Conservation (phyloP, 1,140 invertebrate genomes). For the Bicyclus anynana region DNA sequence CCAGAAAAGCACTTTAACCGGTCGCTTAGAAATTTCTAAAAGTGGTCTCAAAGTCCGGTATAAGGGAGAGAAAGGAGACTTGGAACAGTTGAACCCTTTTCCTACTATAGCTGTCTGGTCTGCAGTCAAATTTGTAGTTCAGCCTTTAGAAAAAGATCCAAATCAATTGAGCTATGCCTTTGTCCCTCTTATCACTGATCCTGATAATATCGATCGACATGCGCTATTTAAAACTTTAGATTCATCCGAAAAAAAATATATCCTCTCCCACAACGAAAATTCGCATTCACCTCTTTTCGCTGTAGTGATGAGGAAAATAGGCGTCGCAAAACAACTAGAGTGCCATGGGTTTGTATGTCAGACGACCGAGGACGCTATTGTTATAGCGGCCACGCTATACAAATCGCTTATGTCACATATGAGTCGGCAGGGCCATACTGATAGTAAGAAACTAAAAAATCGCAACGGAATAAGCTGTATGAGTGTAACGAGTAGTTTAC, state of each 20-base stretch:
- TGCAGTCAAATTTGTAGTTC: constrained; percentile 86
- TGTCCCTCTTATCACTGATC: constrained; percentile 90
- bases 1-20: constrained; percentile 72
- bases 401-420: constrained; percentile 90
- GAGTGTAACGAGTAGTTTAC: constrained; percentile 80
- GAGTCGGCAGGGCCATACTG: constrained; percentile 72
- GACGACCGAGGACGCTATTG: constrained; percentile 91
- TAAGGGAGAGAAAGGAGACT: constrained; percentile 76
- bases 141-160: constrained; percentile 71
- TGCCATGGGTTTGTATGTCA: constrained; percentile 95
- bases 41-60: constrained; percentile 82
- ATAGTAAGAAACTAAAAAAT: constrained; percentile 79
- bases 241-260: constrained; percentile 75
- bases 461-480: constrained; percentile 84
- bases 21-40: constrained; percentile 83
- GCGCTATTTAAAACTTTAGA: constrained; percentile 80
- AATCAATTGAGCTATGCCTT: constrained; percentile 82
- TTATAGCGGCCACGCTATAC: constrained; percentile 92
- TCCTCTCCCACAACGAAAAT: constrained; percentile 76
- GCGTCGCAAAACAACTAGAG: constrained; percentile 87
- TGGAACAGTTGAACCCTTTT: constrained; percentile 86
- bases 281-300: constrained; percentile 92
- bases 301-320: constrained; percentile 91
- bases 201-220: constrained; percentile 86
- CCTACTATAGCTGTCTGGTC: constrained; percentile 95